Base-by-base conservation (phyloP, 2,888 invertebrate species). In the Camptogramma bilineatum region DNA sequence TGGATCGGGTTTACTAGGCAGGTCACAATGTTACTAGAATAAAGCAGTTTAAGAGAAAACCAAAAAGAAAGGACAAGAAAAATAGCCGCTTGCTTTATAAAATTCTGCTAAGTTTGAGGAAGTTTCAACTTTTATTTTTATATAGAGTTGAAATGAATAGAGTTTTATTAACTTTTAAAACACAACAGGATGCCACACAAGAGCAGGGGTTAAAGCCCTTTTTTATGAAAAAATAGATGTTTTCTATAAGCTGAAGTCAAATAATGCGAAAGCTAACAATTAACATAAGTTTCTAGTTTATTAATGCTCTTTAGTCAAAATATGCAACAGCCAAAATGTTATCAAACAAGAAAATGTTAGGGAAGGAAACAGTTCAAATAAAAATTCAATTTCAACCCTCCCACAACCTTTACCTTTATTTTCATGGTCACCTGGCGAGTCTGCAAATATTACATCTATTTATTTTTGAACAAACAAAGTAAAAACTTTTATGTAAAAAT, bases 391-490 rank as follows among this genome's bases (percentile, higher is more conserved):
- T 55, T 28, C 67, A 65, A 64, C 68, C 65, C 75, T 69, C 48
- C 61, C 64, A 51, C 57, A 65, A 62, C 66, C 72, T 71, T 91
- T 92, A 92, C 92, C 91, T 92, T 90, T 87, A 70, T 81, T 84
- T 73, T 88, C 89, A 77, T 72, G 82, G 81, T 92, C 92, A 73
- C 82, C 86, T 57, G 86, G 83, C 61, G 88, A 80, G 90, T 84
- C 92, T 92, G 92, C 70, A 91, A 91, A 85, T 75, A 75, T 71
- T 75, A 70, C 55, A 66, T 28, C 57, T 5, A 17, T 61, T 69
- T 69, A 62, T 66, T 66, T 66, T 56, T 56, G 21, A 13, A 48
- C 13, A 0, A 4, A 47, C 0, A 9, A 3, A 46, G 18, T 8
- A 18, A 18, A 46, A 4, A 17, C 17, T 8, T 46, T 18, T 51